A percentile compares a stretch with the other conserved stretches of the same genome.
Evolutionary conservation across 2,888 invertebrate species (phyloP).

Genomic region (Prosopocoilus inquinatus): DNA sequence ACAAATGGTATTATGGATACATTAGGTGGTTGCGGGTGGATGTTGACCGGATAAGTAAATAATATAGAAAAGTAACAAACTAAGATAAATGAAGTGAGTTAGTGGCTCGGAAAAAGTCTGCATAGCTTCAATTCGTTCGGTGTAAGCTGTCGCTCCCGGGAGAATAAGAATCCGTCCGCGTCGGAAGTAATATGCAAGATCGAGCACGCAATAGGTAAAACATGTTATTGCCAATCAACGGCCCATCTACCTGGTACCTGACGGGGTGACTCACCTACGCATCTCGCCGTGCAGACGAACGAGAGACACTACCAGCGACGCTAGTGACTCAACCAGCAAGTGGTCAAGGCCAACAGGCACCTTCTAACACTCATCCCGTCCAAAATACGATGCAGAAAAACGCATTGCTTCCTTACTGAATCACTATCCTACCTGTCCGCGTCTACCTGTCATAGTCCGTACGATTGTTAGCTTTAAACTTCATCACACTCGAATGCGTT

Average conservation of each 20-base stretch:
- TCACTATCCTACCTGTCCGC: slow-evolving; percentile 19
- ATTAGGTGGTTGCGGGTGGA: slow-evolving; percentile 42
- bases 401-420: slow-evolving; percentile 26
- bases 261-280: slow-evolving; percentile 17
- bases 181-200: slow-evolving; percentile 27
- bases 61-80: slow-evolving; percentile 46
- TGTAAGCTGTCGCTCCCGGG: neutral
- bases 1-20: slow-evolving; percentile 47
- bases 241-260: slow-evolving; percentile 22
- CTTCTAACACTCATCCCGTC: slow-evolving; percentile 36
- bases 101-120: slow-evolving; percentile 39
- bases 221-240: slow-evolving; percentile 15
- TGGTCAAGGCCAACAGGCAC: slow-evolving; percentile 43
- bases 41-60: slow-evolving; percentile 46
- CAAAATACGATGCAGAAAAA: slow-evolving; percentile 31
- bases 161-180: neutral
- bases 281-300: slow-evolving; percentile 21
- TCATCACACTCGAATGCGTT: slow-evolving; percentile 6
- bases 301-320: slow-evolving; percentile 26
- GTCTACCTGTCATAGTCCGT: slow-evolving; percentile 17
- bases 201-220: slow-evolving; percentile 21
- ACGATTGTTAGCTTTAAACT: slow-evolving; percentile 11
- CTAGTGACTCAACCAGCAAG: slow-evolving; percentile 35
- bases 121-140: slow-evolving; percentile 1
- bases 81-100: slow-evolving; percentile 44